Conservation (phyloP, 2,113 vertebrate species). For the Cacatua alba region DNA sequence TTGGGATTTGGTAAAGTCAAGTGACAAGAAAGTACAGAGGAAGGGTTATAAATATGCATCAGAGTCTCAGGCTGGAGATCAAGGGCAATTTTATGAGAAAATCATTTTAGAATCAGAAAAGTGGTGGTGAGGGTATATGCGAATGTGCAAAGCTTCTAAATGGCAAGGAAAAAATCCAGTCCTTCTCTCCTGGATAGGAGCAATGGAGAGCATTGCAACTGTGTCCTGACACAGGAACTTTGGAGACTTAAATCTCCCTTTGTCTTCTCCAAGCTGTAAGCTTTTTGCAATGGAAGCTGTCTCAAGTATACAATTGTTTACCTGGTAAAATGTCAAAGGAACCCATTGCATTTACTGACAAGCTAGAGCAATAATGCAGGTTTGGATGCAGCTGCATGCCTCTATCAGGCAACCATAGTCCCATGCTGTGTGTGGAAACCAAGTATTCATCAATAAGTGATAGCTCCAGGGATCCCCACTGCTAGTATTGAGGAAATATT, state of each 20-base stretch:
- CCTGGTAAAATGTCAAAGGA: neutral
- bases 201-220: fast-evolving
- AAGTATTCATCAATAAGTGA: neutral
- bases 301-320: neutral
- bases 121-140: neutral
- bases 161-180: neutral
- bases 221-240: neutral
- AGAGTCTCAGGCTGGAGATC: slow-evolving; percentile 24
- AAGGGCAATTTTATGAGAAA: slow-evolving; percentile 60
- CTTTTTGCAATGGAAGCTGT: neutral
- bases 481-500: neutral
- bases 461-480: neutral
- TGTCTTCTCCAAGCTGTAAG: neutral
- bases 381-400: neutral
- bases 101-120: neutral
- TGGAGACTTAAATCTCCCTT: neutral
- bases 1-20: slow-evolving; percentile 36
- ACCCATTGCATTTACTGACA: neutral
- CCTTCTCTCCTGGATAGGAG: neutral
- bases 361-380: neutral
- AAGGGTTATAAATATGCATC: slow-evolving; percentile 54
- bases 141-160: slow-evolving; percentile 1
- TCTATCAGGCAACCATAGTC: neutral
- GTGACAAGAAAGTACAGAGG: slow-evolving; percentile 29
- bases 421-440: neutral